Base-by-base conservation (phyloP, 2,113 vertebrate species). In the Tinamus guttatus region DNA sequence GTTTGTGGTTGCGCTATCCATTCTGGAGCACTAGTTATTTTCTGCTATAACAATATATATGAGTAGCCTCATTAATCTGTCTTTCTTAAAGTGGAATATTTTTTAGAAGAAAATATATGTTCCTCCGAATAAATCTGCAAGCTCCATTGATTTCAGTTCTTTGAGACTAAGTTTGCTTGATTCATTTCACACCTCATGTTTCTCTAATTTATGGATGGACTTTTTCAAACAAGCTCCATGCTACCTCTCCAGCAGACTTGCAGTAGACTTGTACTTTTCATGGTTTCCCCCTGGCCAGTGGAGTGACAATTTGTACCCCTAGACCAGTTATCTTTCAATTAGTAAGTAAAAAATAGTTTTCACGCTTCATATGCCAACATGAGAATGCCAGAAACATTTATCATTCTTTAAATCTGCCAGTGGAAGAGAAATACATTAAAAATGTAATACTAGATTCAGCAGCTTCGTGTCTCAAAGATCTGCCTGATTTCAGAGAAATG, bases 271-370 rank as follows among this genome's bases (percentile, higher is more conserved):
- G 45, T 14, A 43, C 6, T 45, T 64, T 70, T 51, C 27, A 25
- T 63, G 11, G 15, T 41, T 9, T 28, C 15, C 10, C 8, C 30
- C 24, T 74, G 32, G 73, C 34, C 77, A 10, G 62, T 62, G 64
- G 64, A 87, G 17, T 89, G 78, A 94, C 71, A 95, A 60, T 95
- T 97, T 51, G 22, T 92, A 93, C 83, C 73, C 62, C 32, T 47
- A 95, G 94, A 92, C 19, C 51, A 94, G 86, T 95, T 97, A 94
- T 82, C 84, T 93, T 97, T 87, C 45, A 89, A 95, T 97, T 97
- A 97, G 85, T 81, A 97, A 90, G 85, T 90, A 85, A 97, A 56
- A 97, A 96, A 93, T 68, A 94, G 91, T 97, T 97, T 97, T 97
- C 93, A 92, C 89, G 91, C 80, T 96, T 96, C 89, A 47, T 93